phyloP scores from a whole-genome alignment of 2,113 vertebrate genomes.

The Eulemur macaco region DNA sequence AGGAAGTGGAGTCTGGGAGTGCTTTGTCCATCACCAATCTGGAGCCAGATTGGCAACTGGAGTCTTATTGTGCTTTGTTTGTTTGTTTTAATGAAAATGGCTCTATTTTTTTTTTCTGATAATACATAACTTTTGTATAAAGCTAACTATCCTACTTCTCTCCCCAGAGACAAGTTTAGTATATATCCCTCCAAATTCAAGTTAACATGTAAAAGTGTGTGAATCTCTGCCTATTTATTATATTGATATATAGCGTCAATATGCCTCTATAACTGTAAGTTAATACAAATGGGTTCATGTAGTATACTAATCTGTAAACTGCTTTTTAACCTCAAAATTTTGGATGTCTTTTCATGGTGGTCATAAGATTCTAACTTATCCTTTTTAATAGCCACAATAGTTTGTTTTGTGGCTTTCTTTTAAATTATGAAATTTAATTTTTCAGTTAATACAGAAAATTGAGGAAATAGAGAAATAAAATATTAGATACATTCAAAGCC shows the following conservation, averaged over 20 bases:
- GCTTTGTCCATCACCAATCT: background rate
- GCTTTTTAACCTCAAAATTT: conserved; percentile 16
- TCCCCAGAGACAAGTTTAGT: background rate
- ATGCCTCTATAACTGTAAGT: background rate
- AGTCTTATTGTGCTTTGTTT: background rate
- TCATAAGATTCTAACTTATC: conserved; percentile 1
- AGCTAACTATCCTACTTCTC: background rate
- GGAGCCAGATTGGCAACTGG: background rate
- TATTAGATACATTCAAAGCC: background rate
- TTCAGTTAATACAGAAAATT: background rate
- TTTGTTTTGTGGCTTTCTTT: background rate
- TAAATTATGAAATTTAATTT: background rate
- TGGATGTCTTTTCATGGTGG: background rate
- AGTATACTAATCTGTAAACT: background rate
- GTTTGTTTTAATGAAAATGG: conserved; percentile 17
- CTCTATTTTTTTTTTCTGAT: background rate
- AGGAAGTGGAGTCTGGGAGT: background rate
- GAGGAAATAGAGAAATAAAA: background rate
- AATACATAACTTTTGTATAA: background rate
- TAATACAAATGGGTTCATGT: background rate
- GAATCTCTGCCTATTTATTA: background rate
- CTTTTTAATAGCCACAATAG: background rate
- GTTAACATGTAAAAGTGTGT: background rate
- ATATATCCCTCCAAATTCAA: background rate
- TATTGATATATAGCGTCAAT: background rate